Conservation (phyloP, 2,888 invertebrate species). For the Anarsia innoxiella region DNA sequence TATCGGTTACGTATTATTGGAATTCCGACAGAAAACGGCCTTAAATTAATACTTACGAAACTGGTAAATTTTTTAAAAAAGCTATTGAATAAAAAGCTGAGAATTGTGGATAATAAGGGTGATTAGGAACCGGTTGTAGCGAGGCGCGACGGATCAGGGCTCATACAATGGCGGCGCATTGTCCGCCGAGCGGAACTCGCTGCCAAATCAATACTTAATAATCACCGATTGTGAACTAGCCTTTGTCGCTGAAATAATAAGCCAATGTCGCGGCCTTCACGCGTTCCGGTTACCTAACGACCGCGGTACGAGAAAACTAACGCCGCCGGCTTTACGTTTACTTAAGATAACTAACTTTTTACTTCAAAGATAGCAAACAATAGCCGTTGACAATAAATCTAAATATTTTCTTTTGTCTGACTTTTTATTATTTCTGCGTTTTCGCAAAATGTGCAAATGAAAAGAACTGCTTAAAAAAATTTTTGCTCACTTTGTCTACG, state of each 20-base stretch:
- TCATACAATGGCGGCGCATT: slow-evolving; percentile 38
- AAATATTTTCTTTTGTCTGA: slow-evolving; percentile 62
- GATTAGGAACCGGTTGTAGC: slow-evolving; percentile 49
- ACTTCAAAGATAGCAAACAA: slow-evolving; percentile 44
- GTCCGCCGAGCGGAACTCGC: slow-evolving; percentile 36
- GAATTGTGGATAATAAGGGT: slow-evolving; percentile 42
- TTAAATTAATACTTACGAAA: slow-evolving; percentile 27
- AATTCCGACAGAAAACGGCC: slow-evolving; percentile 23
- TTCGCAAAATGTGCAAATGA: slow-evolving; percentile 52
- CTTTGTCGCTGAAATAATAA: slow-evolving; percentile 55
- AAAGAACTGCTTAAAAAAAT: slow-evolving; percentile 64
- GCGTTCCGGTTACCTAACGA: slow-evolving; percentile 50
- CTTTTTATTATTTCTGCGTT: slow-evolving; percentile 45
- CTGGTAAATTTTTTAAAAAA: slow-evolving; percentile 29
- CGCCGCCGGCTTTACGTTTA: slow-evolving; percentile 12
- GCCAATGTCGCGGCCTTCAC: slow-evolving; percentile 55
- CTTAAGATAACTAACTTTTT: slow-evolving; percentile 46
- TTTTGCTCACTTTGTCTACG: slow-evolving; percentile 61
- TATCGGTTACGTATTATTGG: slow-evolving; percentile 30
- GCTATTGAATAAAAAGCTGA: slow-evolving; percentile 32
- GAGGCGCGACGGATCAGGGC: slow-evolving; percentile 40
- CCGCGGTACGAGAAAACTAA: too few relatives aligned
- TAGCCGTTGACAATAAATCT: slow-evolving; percentile 60
- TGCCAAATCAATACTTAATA: slow-evolving; percentile 50
- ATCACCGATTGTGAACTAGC: slow-evolving; percentile 53